Percentiles rank a stretch among this genome's conserved stretches.
Evolutionary conservation across 2,113 vertebrate genomes (phyloP).

Genomic region (Eolophus roseicapilla): DNA sequence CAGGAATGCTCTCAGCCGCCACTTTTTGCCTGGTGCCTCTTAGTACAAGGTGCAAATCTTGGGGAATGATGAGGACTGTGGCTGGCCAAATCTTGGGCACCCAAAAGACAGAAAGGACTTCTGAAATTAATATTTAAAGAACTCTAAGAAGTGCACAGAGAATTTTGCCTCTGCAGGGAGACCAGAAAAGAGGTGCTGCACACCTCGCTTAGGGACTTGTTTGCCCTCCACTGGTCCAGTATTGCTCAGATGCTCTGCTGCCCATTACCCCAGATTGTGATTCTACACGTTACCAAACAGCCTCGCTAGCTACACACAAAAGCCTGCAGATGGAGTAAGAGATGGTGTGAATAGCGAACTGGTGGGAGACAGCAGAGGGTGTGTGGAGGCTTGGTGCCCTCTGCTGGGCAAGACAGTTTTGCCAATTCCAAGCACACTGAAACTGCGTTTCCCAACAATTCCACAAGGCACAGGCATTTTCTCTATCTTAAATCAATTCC

Average conservation of each 20-base stretch:
- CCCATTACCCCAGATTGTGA: neutral
- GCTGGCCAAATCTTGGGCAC: neutral
- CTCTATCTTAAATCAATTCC: neutral
- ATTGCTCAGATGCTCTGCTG: neutral
- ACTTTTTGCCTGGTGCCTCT: neutral
- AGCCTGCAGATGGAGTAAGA: neutral
- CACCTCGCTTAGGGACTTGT: neutral
- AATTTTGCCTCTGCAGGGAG: neutral
- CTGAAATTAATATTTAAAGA: neutral
- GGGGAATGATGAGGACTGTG: accelerated
- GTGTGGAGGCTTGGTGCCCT: neutral
- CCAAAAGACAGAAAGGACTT: neutral
- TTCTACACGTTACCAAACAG: no score
- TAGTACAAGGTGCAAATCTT: neutral
- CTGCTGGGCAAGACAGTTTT: neutral
- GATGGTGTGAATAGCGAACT: accelerated
- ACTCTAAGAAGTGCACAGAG: neutral
- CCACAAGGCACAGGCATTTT: neutral
- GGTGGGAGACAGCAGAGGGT: accelerated
- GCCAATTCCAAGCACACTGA: neutral
- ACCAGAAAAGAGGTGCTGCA: neutral
- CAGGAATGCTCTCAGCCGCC: neutral
- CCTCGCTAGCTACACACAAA: accelerated
- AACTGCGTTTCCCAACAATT: neutral
- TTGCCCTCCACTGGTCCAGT: neutral